A percentile compares a stretch with the other conserved stretches of the same genome.
Evolutionary conservation across 2,113 vertebrate genomes (phyloP).

Genomic region (Tympanuchus pallidicinctus): DNA sequence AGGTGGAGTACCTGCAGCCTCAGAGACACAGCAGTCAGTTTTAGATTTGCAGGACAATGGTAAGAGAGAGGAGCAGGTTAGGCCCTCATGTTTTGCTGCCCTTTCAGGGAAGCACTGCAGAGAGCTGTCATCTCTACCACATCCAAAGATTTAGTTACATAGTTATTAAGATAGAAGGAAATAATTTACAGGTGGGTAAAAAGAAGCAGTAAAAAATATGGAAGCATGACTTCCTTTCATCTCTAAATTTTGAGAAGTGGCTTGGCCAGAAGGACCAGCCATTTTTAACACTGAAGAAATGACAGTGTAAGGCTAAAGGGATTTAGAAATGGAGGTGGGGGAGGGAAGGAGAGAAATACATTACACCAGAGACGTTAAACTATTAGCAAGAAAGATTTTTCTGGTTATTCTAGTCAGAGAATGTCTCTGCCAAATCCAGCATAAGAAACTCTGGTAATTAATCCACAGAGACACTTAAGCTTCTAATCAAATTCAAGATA

Average conservation of each 20-base stretch:
- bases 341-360: not conserved
- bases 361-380: not conserved
- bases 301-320: not conserved
- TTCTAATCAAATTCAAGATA: constrained; percentile 52
- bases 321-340: not conserved
- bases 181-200: not conserved
- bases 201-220: not conserved
- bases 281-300: not conserved
- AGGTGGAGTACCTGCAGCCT: no score
- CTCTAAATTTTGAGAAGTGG: not conserved
- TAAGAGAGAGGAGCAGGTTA: not conserved
- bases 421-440: constrained; percentile 25
- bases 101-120: not conserved
- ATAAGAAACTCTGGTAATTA: constrained; percentile 65
- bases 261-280: not conserved
- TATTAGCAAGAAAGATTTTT: not conserved
- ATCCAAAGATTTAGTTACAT: not conserved
- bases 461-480: constrained; percentile 51
- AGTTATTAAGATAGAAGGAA: not conserved
- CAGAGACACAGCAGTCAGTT: not conserved
- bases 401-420: not conserved
- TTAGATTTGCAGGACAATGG: not conserved
- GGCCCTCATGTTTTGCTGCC: not conserved
- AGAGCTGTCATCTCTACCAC: not conserved
- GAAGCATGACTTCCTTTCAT: not conserved